A percentile compares a stretch with the other conserved stretches of the same genome.
Conservation (phyloP, 2,113 vertebrate species). For the Bolborhynchus lineola region DNA sequence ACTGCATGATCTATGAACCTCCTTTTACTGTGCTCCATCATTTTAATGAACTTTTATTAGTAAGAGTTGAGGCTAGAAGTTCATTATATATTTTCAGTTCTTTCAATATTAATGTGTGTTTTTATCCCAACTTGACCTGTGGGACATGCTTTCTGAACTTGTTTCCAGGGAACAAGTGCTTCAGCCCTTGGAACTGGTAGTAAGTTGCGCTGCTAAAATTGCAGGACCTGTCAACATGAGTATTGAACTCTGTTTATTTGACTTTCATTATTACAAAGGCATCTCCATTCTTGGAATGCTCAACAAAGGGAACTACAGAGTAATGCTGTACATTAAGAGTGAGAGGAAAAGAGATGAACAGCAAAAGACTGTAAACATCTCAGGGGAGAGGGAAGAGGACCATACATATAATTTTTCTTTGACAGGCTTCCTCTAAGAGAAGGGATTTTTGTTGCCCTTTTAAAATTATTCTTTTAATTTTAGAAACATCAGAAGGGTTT, state of each 20-base stretch:
- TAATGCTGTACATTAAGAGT: not conserved
- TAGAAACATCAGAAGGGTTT: not conserved
- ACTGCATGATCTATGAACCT: not conserved
- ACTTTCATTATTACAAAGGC: not conserved
- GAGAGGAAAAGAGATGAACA: not conserved
- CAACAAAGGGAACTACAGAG: not conserved
- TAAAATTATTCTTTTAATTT: not conserved
- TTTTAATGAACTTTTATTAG: not conserved
- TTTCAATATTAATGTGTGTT: not conserved
- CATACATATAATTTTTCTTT: not conserved
- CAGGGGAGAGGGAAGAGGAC: not conserved
- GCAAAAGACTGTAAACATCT: not conserved
- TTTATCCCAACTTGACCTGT: not conserved
- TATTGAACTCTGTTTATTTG: not conserved
- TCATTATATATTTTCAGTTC: not conserved
- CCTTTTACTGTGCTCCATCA: not conserved
- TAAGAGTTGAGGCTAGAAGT: not conserved
- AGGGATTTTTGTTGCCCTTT: not conserved
- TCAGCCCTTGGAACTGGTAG: not conserved
- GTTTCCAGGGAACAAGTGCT: not conserved
- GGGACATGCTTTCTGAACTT: not conserved
- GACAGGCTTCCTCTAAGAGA: not conserved
- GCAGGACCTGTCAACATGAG: not conserved
- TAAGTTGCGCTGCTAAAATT: not conserved
- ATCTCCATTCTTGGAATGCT: not conserved